A percentile compares a stretch with the other conserved stretches of the same genome.
Conservation (phyloP, 2,797 vertebrate genomes). For the Crenichthys baileyi region DNA sequence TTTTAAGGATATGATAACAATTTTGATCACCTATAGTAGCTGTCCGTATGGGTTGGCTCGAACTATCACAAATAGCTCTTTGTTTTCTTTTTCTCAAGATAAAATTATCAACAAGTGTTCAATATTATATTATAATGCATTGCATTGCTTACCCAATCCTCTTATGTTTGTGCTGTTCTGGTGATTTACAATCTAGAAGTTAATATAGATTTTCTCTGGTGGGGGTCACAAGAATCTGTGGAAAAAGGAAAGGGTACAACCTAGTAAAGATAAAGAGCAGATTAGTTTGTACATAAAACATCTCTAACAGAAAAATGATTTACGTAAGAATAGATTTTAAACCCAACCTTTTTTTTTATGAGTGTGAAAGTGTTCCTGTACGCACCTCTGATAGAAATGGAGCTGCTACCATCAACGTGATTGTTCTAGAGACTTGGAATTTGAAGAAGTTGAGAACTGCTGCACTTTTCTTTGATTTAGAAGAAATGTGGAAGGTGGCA, state of each 20-base stretch:
- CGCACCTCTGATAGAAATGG: not conserved
- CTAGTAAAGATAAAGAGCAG: not conserved
- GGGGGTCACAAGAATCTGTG: not conserved
- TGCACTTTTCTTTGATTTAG: not conserved
- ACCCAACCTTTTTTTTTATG: not conserved
- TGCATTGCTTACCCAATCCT: not conserved
- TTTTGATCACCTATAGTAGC: too few species aligned
- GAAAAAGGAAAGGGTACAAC: not conserved
- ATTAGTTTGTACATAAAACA: not conserved
- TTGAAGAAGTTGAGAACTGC: not conserved
- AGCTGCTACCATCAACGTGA: not conserved
- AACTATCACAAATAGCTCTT: too few species aligned
- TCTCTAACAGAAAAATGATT: not conserved
- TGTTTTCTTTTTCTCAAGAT: not conserved
- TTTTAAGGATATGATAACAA: too few species aligned
- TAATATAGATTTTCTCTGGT: not conserved
- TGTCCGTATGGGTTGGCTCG: too few species aligned
- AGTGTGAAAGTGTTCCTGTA: slow-evolving; percentile 1
- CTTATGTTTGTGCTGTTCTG: not conserved
- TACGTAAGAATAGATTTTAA: not conserved
- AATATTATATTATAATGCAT: not conserved
- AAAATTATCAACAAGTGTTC: not conserved
- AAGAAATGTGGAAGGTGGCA: not conserved
- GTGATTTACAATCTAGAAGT: not conserved
- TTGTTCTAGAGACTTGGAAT: not conserved